Conservation (phyloP, 2,113 vertebrate species). For the Datnioides undecimradiatus region DNA sequence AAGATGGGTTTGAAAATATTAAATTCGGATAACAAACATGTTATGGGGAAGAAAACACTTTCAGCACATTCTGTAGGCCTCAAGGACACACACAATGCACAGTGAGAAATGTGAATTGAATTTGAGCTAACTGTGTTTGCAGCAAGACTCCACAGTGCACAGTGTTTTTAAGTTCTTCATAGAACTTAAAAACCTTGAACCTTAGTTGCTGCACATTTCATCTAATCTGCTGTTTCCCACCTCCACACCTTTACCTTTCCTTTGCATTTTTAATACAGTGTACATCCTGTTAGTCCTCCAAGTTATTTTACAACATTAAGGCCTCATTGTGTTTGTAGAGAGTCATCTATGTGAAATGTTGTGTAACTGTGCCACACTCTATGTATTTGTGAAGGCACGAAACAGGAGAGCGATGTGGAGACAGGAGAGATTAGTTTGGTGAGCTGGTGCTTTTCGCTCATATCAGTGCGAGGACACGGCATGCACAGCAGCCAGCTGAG, state of each 20-base stretch:
- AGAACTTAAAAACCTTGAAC: neutral
- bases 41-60: neutral
- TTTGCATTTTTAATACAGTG: neutral
- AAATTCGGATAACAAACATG: neutral
- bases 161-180: neutral
- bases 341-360: neutral
- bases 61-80: neutral
- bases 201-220: neutral
- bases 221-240: neutral
- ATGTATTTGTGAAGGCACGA: no score
- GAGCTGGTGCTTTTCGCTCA: constrained; percentile 27
- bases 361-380: neutral
- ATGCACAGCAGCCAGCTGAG: constrained; percentile 21
- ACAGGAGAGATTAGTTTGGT: constrained; percentile 26
- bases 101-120: neutral
- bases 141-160: neutral
- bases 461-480: constrained; percentile 22
- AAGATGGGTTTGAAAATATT: neutral
- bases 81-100: neutral
- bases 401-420: neutral
- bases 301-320: constrained; percentile 1
- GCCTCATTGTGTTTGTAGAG: no score
- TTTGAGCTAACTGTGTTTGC: neutral
- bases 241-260: neutral
- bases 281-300: neutral